These are phyloP conservation scores for Ophthalmolycus amberensis DNA, from an alignment of 2,113 vertebrate genomes.

Conservation along the genomic window DNA sequence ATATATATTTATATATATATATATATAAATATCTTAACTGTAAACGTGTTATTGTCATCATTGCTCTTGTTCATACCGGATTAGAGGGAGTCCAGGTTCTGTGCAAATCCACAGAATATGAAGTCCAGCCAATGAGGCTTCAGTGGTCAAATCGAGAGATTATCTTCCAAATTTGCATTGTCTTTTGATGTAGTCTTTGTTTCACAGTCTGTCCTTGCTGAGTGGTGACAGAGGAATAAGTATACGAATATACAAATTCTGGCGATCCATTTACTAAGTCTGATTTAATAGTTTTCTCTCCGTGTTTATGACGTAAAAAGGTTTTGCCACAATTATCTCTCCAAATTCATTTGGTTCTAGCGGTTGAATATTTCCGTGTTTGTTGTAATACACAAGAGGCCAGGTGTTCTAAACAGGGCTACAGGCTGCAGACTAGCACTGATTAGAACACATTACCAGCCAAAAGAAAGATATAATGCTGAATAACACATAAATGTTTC, in stretches of 20 bases:
- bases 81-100: background rate
- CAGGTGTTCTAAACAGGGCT: background rate
- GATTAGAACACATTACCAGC: background rate
- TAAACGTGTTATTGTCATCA: background rate
- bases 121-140: background rate
- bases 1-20: no score
- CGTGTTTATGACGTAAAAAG: background rate
- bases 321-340: background rate
- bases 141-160: background rate
- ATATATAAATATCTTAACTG: background rate
- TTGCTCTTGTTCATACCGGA: background rate
- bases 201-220: background rate
- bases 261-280: background rate
- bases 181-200: background rate
- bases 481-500: background rate
- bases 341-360: background rate
- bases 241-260: no score
- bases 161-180: background rate
- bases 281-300: background rate
- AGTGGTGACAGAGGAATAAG: background rate
- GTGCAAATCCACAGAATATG: background rate
- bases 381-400: background rate
- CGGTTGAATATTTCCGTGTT: no score
- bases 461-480: background rate
- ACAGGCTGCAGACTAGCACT: background rate